phyloP scores from a whole-genome alignment of 2,888 invertebrate genomes.

The Limnephilus rhombicus region DNA sequence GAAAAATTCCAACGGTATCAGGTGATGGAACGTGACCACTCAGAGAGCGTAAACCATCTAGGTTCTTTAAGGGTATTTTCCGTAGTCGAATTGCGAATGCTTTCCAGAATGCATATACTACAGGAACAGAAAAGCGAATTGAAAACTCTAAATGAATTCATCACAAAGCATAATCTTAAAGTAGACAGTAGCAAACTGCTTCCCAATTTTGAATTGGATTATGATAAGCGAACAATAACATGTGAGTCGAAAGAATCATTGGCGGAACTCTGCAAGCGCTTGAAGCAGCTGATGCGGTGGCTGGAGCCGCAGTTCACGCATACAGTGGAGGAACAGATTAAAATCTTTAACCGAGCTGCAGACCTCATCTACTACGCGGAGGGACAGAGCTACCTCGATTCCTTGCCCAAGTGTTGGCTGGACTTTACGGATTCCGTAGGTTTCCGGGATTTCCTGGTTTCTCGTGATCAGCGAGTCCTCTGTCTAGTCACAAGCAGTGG shows the following conservation, averaged over 20 bases:
- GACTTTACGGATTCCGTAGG: background rate
- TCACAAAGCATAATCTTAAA: background rate
- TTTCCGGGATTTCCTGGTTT: background rate
- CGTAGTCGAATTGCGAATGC: background rate
- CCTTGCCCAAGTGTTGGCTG: background rate
- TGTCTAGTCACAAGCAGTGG: background rate
- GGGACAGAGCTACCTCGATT: background rate
- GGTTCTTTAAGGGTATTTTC: background rate
- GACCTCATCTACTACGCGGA: background rate
- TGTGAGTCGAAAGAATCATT: background rate
- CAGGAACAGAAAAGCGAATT: background rate
- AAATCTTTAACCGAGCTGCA: background rate
- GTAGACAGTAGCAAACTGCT: background rate
- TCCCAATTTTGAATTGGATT: background rate
- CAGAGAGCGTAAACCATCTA: background rate
- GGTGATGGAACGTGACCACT: background rate
- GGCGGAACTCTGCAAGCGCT: background rate
- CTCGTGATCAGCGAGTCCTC: background rate
- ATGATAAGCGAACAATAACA: background rate
- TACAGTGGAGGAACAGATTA: background rate
- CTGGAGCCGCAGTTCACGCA: background rate
- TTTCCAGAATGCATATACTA: background rate
- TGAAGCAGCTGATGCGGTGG: constrained; percentile 7
- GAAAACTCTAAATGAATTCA: background rate
- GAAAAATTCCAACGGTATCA: background rate